A percentile compares a stretch with the other conserved stretches of the same genome.
Evolutionary conservation across 2,888 invertebrate genomes (phyloP).

Genomic region (Synergus japonicus): DNA sequence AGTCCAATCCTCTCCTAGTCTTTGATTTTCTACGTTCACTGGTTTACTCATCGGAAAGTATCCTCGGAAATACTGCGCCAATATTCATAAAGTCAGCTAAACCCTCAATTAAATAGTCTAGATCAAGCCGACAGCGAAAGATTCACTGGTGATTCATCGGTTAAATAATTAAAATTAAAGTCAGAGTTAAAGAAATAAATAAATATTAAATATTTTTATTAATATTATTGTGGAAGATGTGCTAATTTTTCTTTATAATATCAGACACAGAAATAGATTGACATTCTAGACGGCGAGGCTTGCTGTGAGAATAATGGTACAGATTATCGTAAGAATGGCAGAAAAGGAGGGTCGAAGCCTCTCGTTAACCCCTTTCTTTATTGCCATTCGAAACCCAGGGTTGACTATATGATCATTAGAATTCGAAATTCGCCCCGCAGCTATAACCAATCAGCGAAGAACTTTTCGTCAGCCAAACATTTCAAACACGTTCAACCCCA

Average conservation of each 20-base stretch:
- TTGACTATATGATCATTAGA: constrained; percentile 32
- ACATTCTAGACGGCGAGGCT: constrained; percentile 20
- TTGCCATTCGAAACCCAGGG: constrained; percentile 25
- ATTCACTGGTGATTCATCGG: background rate
- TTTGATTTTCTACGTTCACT: constrained; percentile 26
- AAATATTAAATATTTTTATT: background rate
- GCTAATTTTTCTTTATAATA: background rate
- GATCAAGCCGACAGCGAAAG: background rate
- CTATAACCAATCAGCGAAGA: constrained; percentile 6
- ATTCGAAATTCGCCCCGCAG: constrained; percentile 10
- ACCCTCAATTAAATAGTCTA: background rate
- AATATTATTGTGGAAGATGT: background rate
- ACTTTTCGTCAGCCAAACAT: background rate
- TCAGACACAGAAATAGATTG: constrained; percentile 13
- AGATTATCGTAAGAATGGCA: constrained; percentile 38
- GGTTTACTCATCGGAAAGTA: background rate
- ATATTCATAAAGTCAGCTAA: background rate
- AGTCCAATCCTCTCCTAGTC: constrained; percentile 18
- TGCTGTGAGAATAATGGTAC: constrained; percentile 19
- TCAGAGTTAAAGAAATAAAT: background rate
- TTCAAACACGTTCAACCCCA: background rate
- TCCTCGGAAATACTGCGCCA: background rate
- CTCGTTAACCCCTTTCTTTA: constrained; percentile 39
- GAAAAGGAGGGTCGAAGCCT: constrained; percentile 16
- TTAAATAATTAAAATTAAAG: background rate